Base-by-base conservation (phyloP, 2,797 vertebrate genomes). In the Propithecus perrieri region DNA sequence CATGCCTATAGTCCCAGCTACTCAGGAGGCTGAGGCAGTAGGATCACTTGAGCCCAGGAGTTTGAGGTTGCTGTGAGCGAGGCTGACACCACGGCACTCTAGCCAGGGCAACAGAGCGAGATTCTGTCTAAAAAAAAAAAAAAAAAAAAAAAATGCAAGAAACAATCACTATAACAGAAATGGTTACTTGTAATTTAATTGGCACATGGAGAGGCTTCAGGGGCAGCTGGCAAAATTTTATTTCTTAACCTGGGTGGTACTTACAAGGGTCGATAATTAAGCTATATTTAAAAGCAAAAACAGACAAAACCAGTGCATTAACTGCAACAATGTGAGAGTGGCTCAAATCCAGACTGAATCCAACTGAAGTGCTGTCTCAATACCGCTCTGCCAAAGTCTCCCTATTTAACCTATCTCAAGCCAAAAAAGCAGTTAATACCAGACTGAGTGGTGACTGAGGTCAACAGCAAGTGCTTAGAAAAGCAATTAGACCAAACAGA, bases 371-470 rank as follows among this genome's bases (percentile, higher is more conserved):
- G 81, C 41, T 41, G 41, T 41, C 41, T 41, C 41, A 41, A 41
- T 41, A 41, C 41, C 4, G 41, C 41, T 41, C 41, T 41, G 41
- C 85, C 78, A 74, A 87, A 80, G 43, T 75, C 43, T 90, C 38
- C 46, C 69, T 76, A 67, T 0, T 81, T 9, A 75, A 55, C 17
- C 50, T 24, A 59, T 8, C 53, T 84, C 53, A 94, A 97, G 94
- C 92, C 96, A 97, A 96, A 84, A 97, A 91, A 90, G 33, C 91
- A 91, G 91, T 93, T 95, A 95, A 95, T 67, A 91, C 24, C 78
- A 97, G 71, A 86, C 46, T 35, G 9, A 80, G 28, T 41, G 13
- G 83, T 85, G 80, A 91, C 78, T 86, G 65, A 92, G 75, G 76
- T 94, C 94, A 86, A 80, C 17, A 80, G 63, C 69, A 95, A 96